Conservation (phyloP, 2,888 invertebrate species). For the Cryptosula pallasiana region DNA sequence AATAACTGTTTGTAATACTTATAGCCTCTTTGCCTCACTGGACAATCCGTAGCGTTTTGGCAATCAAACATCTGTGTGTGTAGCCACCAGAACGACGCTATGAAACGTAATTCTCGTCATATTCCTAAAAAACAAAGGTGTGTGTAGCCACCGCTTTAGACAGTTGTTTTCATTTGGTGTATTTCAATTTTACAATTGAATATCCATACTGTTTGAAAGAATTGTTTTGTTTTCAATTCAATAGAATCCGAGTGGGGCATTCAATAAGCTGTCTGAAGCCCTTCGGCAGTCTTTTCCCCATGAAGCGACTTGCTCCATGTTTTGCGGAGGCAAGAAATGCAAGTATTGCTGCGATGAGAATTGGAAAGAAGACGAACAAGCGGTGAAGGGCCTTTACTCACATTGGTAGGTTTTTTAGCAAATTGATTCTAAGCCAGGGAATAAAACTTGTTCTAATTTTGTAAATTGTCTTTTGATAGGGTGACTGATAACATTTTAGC, state of each 20-base stretch:
- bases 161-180: too few relatives aligned
- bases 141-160: too few relatives aligned
- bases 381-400: constrained; percentile 75
- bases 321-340: constrained; percentile 77
- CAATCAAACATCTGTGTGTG: too few relatives aligned
- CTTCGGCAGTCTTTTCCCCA: constrained; percentile 59
- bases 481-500: constrained; percentile 81
- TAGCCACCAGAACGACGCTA: too few relatives aligned
- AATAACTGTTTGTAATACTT: too few relatives aligned
- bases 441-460: not conserved
- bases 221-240: too few relatives aligned
- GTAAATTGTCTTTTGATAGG: constrained; percentile 58
- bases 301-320: constrained; percentile 71
- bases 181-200: too few relatives aligned
- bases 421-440: not conserved
- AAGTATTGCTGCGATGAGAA: constrained; percentile 70
- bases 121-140: too few relatives aligned
- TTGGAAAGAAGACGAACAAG: constrained; percentile 61
- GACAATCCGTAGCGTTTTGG: too few relatives aligned
- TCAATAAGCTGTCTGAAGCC: constrained; percentile 46
- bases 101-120: too few relatives aligned
- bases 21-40: too few relatives aligned
- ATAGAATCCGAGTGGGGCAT: constrained; percentile 37
- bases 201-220: too few relatives aligned
- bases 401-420: constrained; percentile 63